These are phyloP conservation scores for Entomobrya proxima DNA, from an alignment of 2,888 invertebrate genomes.

Conservation along the genomic window DNA sequence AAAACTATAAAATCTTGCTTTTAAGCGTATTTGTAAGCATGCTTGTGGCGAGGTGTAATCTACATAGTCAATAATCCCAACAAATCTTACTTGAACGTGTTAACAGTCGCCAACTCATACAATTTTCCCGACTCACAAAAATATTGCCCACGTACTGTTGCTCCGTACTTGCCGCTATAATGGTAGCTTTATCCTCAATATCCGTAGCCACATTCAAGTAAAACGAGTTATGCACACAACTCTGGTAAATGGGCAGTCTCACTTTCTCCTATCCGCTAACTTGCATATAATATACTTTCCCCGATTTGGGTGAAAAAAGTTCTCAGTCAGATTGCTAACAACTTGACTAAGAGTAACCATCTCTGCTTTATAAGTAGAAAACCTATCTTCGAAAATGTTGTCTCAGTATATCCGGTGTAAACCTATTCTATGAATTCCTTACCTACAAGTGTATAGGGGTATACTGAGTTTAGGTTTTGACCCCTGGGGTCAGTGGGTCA, in stretches of 20 bases:
- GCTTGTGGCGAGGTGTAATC: too few relatives aligned
- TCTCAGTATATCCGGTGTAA: constrained; percentile 90
- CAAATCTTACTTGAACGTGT: constrained; percentile 77
- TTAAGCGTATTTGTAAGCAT: too few relatives aligned
- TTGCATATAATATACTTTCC: constrained; percentile 93
- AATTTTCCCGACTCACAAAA: constrained; percentile 96
- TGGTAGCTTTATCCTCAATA: constrained; percentile 88
- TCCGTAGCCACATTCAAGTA: constrained; percentile 92
- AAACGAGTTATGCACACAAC: constrained; percentile 94
- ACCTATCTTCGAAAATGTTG: too few relatives aligned
- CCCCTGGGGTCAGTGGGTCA: too few relatives aligned
- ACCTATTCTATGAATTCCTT: constrained; percentile 92
- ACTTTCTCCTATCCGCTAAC: constrained; percentile 94
- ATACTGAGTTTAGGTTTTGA: too few relatives aligned
- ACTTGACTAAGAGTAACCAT: constrained; percentile 91
- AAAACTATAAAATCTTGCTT: too few relatives aligned
- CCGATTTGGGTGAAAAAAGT: constrained; percentile 92
- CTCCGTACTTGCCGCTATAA: constrained; percentile 95
- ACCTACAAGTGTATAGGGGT: too few relatives aligned
- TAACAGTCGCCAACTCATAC: constrained; percentile 96
- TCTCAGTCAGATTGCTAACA: constrained; percentile 93
- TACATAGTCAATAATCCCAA: neutral
- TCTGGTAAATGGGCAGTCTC: constrained; percentile 92
- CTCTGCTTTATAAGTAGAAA: too few relatives aligned
- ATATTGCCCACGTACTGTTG: constrained; percentile 96